Percentiles rank a stretch among this genome's conserved stretches.
Conservation (phyloP, 2,888 invertebrate species). For the Altica lythri region DNA sequence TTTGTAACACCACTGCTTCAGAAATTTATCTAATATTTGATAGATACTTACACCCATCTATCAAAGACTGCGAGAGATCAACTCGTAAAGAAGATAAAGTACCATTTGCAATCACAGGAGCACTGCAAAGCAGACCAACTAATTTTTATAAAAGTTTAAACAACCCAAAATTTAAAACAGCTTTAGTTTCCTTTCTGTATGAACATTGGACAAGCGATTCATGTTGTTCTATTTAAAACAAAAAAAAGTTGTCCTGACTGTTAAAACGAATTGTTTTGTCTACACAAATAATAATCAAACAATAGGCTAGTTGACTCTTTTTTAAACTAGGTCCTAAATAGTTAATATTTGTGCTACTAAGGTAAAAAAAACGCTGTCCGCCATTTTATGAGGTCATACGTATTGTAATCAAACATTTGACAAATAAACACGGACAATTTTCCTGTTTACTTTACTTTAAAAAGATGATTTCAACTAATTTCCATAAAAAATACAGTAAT, state of each 20-base stretch:
- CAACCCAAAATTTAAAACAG: constrained; percentile 47
- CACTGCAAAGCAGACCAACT: constrained; percentile 43
- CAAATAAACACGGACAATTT: too few relatives aligned
- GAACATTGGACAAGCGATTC: constrained; percentile 41
- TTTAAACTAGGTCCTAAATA: too few relatives aligned
- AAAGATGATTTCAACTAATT: too few relatives aligned
- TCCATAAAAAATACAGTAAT: too few relatives aligned
- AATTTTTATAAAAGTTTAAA: constrained; percentile 44
- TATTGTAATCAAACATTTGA: too few relatives aligned
- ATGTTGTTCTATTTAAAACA: constrained; percentile 38
- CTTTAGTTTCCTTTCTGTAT: constrained; percentile 43
- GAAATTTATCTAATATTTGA: constrained; percentile 46
- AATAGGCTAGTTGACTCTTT: too few relatives aligned
- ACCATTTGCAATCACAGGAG: constrained; percentile 44
- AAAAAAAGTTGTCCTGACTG: constrained; percentile 37
- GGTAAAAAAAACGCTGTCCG: too few relatives aligned
- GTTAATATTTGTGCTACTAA: too few relatives aligned
- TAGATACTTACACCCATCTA: constrained; percentile 37
- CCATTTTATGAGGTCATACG: too few relatives aligned
- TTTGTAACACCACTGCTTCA: constrained; percentile 38
- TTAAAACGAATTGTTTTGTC: constrained; percentile 26
- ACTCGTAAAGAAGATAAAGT: constrained; percentile 35
- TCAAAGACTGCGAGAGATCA: constrained; percentile 42
- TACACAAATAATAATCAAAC: too few relatives aligned
- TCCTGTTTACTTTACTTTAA: too few relatives aligned